Conservation (phyloP, 2,113 vertebrate species). For the Pterocles gutturalis region DNA sequence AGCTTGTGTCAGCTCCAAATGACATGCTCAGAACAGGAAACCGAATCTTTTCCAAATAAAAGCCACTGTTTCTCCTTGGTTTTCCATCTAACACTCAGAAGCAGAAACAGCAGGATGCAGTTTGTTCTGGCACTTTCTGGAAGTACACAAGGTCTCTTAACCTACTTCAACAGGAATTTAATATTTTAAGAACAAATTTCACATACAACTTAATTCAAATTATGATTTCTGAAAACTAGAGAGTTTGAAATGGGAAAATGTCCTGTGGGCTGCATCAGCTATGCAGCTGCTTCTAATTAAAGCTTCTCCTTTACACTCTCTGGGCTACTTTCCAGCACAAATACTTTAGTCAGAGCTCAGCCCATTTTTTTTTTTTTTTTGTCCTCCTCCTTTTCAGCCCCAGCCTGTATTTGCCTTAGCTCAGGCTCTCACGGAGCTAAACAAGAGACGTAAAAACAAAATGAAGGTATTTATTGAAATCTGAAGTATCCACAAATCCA, state of each 20-base stretch:
- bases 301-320: constrained; percentile 82
- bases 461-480: constrained; percentile 1
- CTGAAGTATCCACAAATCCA: background rate
- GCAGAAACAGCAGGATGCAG: constrained; percentile 64
- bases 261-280: constrained; percentile 76
- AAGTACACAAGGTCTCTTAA: constrained; percentile 34
- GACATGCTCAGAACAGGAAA: constrained; percentile 75
- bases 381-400: constrained; percentile 54
- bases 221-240: constrained; percentile 65
- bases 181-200: constrained; percentile 72
- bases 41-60: constrained; percentile 72
- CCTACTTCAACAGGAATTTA: constrained; percentile 58
- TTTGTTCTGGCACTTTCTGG: constrained; percentile 63
- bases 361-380: constrained; percentile 50
- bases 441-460: constrained; percentile 9
- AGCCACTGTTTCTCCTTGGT: constrained; percentile 65
- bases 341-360: constrained; percentile 81
- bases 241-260: constrained; percentile 76
- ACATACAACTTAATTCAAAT: constrained; percentile 61
- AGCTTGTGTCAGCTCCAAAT: constrained; percentile 72
- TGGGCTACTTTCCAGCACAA: constrained; percentile 82
- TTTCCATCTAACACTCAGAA: constrained; percentile 54
- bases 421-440: constrained; percentile 49
- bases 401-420: constrained; percentile 56
- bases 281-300: constrained; percentile 85